A percentile compares a stretch with the other conserved stretches of the same genome.
These are phyloP conservation scores for Cydia strobilella DNA, from an alignment of 1,140 invertebrate species.

Conservation along the genomic window DNA sequence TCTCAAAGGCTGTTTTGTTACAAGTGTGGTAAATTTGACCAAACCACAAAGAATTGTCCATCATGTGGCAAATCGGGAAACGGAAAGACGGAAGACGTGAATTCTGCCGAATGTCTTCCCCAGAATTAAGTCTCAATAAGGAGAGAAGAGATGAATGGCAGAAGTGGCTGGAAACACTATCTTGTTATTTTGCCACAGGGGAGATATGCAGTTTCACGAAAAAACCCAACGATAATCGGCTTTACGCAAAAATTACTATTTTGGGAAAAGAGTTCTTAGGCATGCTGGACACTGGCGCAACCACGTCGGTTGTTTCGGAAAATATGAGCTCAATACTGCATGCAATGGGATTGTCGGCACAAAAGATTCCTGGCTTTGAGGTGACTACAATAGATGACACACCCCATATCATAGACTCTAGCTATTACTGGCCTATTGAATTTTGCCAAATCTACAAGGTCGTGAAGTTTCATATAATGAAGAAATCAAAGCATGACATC, in stretches of 20 bases:
- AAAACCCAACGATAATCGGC: too few species aligned
- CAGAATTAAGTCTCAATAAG: neutral
- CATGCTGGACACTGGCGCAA: too few species aligned
- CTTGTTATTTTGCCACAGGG: neutral
- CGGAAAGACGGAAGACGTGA: neutral
- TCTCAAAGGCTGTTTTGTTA: neutral
- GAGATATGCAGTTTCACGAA: neutral
- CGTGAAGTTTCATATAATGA: neutral
- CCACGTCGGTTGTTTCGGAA: too few species aligned
- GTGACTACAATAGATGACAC: neutral
- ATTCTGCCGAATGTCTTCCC: neutral
- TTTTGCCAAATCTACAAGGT: neutral
- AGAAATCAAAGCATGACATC: neutral
- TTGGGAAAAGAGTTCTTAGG: too few species aligned
- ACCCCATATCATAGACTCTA: neutral
- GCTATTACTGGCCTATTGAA: slow-evolving; percentile 3
- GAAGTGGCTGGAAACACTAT: neutral
- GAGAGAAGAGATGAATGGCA: neutral
- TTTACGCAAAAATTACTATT: too few species aligned
- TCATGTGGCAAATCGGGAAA: slow-evolving; percentile 8
- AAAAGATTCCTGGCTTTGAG: too few species aligned
- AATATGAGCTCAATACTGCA: too few species aligned
- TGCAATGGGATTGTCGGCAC: too few species aligned
- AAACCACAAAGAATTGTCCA: neutral
- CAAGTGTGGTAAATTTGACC: neutral